phyloP scores from a whole-genome alignment of 2,888 invertebrate genomes.

The Sarcophaga carnaria region DNA sequence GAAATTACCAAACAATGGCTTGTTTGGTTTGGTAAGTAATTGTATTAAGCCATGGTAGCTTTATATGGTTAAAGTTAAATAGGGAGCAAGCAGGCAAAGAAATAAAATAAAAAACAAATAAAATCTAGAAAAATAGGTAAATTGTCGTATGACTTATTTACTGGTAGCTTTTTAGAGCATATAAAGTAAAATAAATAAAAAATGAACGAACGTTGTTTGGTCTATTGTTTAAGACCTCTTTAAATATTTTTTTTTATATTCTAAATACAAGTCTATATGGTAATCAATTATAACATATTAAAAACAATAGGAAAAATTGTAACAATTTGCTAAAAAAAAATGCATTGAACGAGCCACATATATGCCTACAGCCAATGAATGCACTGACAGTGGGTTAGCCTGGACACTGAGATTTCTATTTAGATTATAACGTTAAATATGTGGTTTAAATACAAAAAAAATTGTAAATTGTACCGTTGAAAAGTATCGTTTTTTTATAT shows the following conservation, averaged over 20 bases:
- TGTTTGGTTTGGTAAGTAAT: conserved; percentile 47
- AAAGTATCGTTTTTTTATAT: conserved; percentile 8
- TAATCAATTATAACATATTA: conserved; percentile 67
- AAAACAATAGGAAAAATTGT: conserved; percentile 65
- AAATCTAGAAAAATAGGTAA: conserved; percentile 48
- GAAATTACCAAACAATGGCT: conserved; percentile 66
- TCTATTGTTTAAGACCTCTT: conserved; percentile 42
- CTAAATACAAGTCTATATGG: conserved; percentile 46
- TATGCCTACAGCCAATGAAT: not conserved
- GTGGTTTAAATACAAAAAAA: not conserved
- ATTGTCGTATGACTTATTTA: conserved; percentile 67
- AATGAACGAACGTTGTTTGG: not conserved
- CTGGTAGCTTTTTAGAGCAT: conserved; percentile 26
- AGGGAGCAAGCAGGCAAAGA: not conserved
- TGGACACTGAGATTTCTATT: conserved; percentile 41
- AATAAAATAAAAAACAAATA: not conserved
- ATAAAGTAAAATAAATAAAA: not conserved
- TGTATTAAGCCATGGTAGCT: conserved; percentile 19
- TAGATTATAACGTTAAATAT: conserved; percentile 24
- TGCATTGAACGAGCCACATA: not conserved
- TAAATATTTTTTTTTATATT: not conserved
- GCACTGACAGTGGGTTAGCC: not conserved
- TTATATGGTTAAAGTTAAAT: conserved; percentile 33
- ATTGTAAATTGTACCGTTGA: conserved; percentile 54
- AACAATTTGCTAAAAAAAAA: conserved; percentile 59